Conservation (phyloP, 1,140 invertebrate species). For the Bombus pyrosoma region DNA sequence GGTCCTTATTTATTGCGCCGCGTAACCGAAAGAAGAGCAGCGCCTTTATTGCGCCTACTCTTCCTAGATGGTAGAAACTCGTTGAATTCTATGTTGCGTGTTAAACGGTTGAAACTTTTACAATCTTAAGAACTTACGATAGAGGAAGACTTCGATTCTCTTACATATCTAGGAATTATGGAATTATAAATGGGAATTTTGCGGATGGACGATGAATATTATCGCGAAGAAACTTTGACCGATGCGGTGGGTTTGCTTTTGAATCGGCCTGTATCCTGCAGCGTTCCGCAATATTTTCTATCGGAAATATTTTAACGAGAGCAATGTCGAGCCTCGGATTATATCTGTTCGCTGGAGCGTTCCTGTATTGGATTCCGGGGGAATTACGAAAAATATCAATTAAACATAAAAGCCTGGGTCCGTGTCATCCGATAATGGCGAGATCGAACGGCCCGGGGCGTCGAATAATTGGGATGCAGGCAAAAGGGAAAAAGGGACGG, state of each 20-base stretch:
- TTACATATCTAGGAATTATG: background rate
- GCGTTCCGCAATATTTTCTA: conserved; percentile 68
- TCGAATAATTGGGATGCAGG: conserved; percentile 71
- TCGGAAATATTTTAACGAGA: conserved; percentile 79
- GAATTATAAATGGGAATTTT: background rate
- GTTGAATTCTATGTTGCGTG: background rate
- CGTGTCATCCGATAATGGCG: conserved; percentile 77
- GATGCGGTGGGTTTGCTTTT: conserved; percentile 30
- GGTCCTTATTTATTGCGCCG: conserved; percentile 70
- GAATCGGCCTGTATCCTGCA: conserved; percentile 19
- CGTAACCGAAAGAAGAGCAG: conserved; percentile 49
- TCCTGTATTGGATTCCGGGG: conserved; percentile 72
- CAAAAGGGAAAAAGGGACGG: conserved; percentile 36
- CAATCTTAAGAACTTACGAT: background rate
- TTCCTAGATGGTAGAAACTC: background rate
- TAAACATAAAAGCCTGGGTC: conserved; percentile 73
- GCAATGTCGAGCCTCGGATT: conserved; percentile 76
- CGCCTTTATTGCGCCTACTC: conserved; percentile 46
- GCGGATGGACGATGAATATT: too few relatives aligned
- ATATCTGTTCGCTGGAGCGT: conserved; percentile 73
- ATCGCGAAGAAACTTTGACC: background rate
- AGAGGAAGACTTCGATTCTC: background rate
- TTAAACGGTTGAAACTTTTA: background rate
- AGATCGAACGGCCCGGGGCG: conserved; percentile 71
- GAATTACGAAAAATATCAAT: conserved; percentile 78